Evolutionary conservation across 2,888 invertebrate genomes (phyloP).

Genomic region (Tetramorium bicarinatum): DNA sequence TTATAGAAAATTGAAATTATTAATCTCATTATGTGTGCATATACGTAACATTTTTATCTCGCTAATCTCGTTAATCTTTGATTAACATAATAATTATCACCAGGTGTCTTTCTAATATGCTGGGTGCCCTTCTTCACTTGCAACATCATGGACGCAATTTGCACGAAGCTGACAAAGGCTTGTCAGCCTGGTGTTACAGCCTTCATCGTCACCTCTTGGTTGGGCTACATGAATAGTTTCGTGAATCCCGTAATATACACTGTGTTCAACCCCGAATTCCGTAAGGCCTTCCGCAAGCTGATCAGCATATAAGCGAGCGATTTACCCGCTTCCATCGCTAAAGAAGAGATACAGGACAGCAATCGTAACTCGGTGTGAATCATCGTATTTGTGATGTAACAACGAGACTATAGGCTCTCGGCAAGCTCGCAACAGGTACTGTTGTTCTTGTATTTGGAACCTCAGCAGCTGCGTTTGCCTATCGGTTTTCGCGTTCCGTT

Average conservation of each 20-base stretch:
- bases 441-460: constrained; percentile 48
- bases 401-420: constrained; percentile 69
- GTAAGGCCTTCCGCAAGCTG: constrained; percentile 98
- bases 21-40: not conserved
- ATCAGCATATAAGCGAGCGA: constrained; percentile 86
- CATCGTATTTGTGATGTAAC: constrained; percentile 57
- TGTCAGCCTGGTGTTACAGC: constrained; percentile 95
- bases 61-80: not conserved
- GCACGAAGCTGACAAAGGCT: constrained; percentile 93
- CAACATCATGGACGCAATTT: constrained; percentile 98
- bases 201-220: constrained; percentile 98
- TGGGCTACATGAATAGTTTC: constrained; percentile 99
- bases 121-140: constrained; percentile 99
- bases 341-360: constrained; percentile 32
- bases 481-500: constrained; percentile 46
- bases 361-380: constrained; percentile 33
- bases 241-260: constrained; percentile 98
- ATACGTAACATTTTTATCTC: not conserved
- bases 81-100: constrained; percentile 81
- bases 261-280: constrained; percentile 98
- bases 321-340: constrained; percentile 35
- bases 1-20: not conserved
- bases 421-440: constrained; percentile 68
- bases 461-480: constrained; percentile 52
- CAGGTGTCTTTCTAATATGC: constrained; percentile 99